Percentiles rank a stretch among this genome's conserved stretches.
phyloP scores from a whole-genome alignment of 2,797 vertebrate species.

The Buphagus erythrorhynchus region DNA sequence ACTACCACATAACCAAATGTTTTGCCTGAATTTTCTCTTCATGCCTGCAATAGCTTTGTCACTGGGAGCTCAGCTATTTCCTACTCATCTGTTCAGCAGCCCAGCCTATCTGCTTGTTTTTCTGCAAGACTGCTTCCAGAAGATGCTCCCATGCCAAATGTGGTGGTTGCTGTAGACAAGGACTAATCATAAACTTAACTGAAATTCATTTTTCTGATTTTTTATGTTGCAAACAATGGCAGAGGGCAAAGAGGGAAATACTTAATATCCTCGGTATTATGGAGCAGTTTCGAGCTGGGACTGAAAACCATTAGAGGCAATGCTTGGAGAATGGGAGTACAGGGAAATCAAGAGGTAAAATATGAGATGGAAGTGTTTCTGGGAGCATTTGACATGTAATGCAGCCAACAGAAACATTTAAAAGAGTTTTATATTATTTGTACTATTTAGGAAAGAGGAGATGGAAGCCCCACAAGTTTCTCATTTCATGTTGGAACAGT shows the following conservation, averaged over 20 bases:
- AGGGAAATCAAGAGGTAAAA: constrained; percentile 40
- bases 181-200: constrained; percentile 51
- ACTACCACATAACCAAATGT: constrained; percentile 12
- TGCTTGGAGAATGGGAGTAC: neutral
- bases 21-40: constrained; percentile 44
- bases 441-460: neutral
- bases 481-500: neutral
- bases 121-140: constrained; percentile 28
- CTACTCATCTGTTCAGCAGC: constrained; percentile 32
- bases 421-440: neutral
- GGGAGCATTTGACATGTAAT: neutral
- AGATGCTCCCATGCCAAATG: constrained; percentile 46
- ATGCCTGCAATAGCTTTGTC: constrained; percentile 35
- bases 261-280: neutral
- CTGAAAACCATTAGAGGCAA: constrained; percentile 25
- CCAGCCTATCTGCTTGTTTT: constrained; percentile 37
- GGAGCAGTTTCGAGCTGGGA: neutral
- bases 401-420: constrained; percentile 16
- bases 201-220: constrained; percentile 51
- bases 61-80: constrained; percentile 24
- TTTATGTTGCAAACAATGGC: constrained; percentile 19
- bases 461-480: neutral
- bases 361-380: neutral
- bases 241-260: neutral
- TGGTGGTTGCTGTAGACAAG: neutral